Base-by-base conservation (phyloP, 2,888 invertebrate species). In the Agrochola litura region DNA sequence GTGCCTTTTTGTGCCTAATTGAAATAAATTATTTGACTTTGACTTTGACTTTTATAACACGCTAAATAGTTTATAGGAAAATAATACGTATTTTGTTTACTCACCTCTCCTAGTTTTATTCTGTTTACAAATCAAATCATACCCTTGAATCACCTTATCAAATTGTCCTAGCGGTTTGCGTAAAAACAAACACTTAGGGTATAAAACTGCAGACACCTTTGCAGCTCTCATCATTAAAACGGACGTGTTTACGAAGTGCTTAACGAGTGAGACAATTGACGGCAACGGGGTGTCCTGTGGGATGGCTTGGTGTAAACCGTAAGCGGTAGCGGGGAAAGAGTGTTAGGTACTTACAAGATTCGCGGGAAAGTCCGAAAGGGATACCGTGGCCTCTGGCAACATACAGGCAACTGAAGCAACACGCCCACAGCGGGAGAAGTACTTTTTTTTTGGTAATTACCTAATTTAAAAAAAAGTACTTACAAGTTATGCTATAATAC, bases 181-280 rank as follows among this genome's bases (percentile, higher is more conserved):
- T 49, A 79, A 85, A 81, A 78, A 88, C 76, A 85, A 85, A 81
- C 77, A 81, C 78, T 77, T 75, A 77, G 61, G 41, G 43, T 77
- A 86, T 67, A 86, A 85, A 83, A 85, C 67, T 86, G 88, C 87
- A 87, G 81, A 83, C 83, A 87, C 83, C 81, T 88, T 88, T 86
- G 82, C 88, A 87, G 79, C 69, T 73, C 72, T 75, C 79, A 90
- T 91, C 91, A 91, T 94, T 93, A 93, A 91, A 89, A 82, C 80
- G 71, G 91, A 89, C 86, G 86, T 94, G 92, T 94, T 94, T 93
- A 94, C 92, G 90, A 86, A 90, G 88, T 89, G 90, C 89, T 92
- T 93, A 92, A 92, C 93, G 91, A 92, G 92, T 92, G 90, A 90
- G 92, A 91, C 94, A 95, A 95, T 95, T 95, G 94, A 93, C 91